Evolutionary conservation across 2,888 invertebrate species (phyloP), one percentile per base, ranked within the genome.

Genomic region (Gymnosoma rotundatum): DNA sequence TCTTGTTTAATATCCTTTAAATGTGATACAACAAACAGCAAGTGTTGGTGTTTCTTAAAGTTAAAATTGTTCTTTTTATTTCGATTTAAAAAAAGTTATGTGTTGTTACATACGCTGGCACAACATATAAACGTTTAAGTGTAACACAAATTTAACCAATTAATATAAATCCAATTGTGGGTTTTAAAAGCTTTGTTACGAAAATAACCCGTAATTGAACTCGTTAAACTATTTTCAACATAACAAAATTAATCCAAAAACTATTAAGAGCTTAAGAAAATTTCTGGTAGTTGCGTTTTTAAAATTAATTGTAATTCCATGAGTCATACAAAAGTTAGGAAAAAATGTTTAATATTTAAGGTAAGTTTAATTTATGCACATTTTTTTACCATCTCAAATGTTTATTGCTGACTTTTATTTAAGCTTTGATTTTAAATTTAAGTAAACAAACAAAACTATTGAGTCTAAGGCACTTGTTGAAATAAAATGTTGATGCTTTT

Each of bases 1-100:
- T 38, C n/a, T 66, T 72, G 61, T 83, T 83, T 63, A 76, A 76
- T 80, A 83, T 83, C 83, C 83, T 80, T 83, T 61, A n/a, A 66
- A 50, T 8, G 21, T 50, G 42, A 42, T 10, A 12, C 42, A 10
- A 38, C 32, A 32, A 9, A 10, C 8, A 61, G 25, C 20, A 60
- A 75, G 66, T 83, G 75, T 79, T 75, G 79, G 78, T 72, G 79
- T 75, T 64, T 64, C 18, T 56, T 32, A 56, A 32, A n/a, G 8
- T 54, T 20, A 60, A 48, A 50, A 48, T 16, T 48, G 6, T 18
- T 52, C 18, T 52, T 20, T 52, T 52, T 20, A 7, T 48, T 52
- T 48, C 45, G 16, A 1, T 42, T 3, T 6, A n/a, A n/a, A n/a
- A 48, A 48, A 1, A 3, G 0, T n/a, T 4, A 48, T 5, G n/a